Evolutionary conservation across 2,888 invertebrate genomes (phyloP).

Genomic region (Timema podura): DNA sequence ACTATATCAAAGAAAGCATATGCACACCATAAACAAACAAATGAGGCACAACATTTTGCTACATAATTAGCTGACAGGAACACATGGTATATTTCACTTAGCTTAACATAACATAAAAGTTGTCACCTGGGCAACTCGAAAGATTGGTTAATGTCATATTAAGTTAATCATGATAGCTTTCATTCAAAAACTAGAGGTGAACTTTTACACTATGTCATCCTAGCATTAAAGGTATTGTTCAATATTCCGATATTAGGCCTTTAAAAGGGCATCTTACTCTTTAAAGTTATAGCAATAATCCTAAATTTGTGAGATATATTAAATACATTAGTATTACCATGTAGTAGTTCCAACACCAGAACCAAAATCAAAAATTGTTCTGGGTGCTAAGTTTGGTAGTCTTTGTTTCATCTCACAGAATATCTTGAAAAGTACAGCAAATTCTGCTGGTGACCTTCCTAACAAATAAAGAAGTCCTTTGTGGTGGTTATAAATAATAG

Average conservation of each 20-base stretch:
- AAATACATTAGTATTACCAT: conserved; percentile 52
- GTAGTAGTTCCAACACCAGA: conserved; percentile 83
- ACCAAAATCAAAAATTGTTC: conserved; percentile 83
- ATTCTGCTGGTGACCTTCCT: conserved; percentile 68
- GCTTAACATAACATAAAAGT: too few relatives aligned
- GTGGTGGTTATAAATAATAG: conserved; percentile 62
- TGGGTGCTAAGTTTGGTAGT: conserved; percentile 66
- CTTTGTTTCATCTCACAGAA: conserved; percentile 67
- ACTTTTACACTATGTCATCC: not conserved
- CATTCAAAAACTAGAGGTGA: conserved; percentile 1
- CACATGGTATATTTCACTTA: too few relatives aligned
- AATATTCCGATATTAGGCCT: too few relatives aligned
- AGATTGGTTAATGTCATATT: too few relatives aligned
- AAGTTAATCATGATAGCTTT: too few relatives aligned
- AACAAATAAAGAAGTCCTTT: conserved; percentile 67
- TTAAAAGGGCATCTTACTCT: too few relatives aligned
- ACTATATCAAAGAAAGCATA: too few relatives aligned
- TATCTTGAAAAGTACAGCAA: conserved; percentile 64
- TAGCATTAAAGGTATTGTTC: not conserved
- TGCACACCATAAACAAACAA: too few relatives aligned
- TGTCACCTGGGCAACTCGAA: not conserved
- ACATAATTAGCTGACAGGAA: too few relatives aligned
- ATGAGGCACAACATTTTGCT: too few relatives aligned
- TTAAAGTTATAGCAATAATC: not conserved
- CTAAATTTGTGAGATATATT: conserved; percentile 16